Base-by-base conservation (phyloP, 2,113 vertebrate genomes). In the Oncorhynchus clarkii region DNA sequence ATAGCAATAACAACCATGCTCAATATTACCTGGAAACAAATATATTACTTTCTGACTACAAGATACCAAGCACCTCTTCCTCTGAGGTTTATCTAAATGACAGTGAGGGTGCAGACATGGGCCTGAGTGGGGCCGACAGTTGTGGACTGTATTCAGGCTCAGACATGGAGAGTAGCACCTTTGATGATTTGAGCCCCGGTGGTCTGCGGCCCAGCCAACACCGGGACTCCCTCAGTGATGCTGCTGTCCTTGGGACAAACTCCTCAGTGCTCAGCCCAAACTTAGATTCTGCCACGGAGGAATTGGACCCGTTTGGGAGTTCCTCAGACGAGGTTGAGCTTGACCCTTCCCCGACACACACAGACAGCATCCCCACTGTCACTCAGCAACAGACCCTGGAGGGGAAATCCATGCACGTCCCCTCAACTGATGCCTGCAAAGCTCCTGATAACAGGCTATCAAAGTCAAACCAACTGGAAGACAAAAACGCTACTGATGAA, bases 281-380 rank as follows among this genome's bases (percentile, higher is more conserved):
- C 76, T 91, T 92, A 24, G 95, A 95, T 88, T 95, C 95, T 9
- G 92, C 90, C 83, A 89, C 93, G 0, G 95, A 94, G 66, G 93
- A 86, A 1, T 91, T 92, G 7, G 95, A 96, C 59, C 93, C 92
- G 0, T 95, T 95, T 73, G 93, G 95, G 85, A 92, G 94, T 75
- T 94, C 94, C 12, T 95, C 93, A 0, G 94, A 95, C 54, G 94
- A 96, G 74, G 75, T 94, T 0, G 93, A 95, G 12, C 84, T 85
- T 14, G 90, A 90, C 16, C 71, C 88, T 3, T 89, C 89, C 60
- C 86, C 88, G 0, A 80, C 83, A 1, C 88, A 85, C 64, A 75
- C 82, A 0, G 9, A 78, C 8, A 34, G 60, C 29, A 67, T 48
- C 29, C 76, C 79, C 13, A 75, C 78, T 13, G 77, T 78, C 64